Percentiles rank a stretch among this genome's conserved stretches.
These are phyloP conservation scores for Sula dactylatra DNA, from an alignment of 2,113 vertebrate species.

Conservation along the genomic window DNA sequence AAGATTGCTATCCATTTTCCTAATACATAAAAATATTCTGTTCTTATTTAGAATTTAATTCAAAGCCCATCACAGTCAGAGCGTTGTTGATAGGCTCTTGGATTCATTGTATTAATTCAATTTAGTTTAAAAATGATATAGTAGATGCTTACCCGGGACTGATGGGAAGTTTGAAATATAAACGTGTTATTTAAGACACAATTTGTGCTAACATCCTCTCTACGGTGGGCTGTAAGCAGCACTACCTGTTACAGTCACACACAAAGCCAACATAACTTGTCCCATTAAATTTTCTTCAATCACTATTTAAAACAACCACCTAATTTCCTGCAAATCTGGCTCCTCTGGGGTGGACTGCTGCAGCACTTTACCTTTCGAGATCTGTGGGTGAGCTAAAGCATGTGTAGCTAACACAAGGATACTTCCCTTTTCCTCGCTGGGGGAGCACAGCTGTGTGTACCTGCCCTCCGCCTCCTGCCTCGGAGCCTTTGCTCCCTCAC, in stretches of 20 bases:
- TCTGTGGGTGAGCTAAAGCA: not conserved
- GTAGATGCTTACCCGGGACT: not conserved
- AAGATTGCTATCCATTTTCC: not conserved
- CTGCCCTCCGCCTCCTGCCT: fast-evolving
- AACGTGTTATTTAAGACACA: not conserved
- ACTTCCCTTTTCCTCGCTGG: not conserved
- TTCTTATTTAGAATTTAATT: not conserved
- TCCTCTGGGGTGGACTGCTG: not conserved
- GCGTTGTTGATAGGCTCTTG: not conserved
- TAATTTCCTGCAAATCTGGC: fast-evolving
- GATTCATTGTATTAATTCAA: not conserved
- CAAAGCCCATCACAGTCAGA: not conserved
- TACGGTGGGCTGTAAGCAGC: fast-evolving
- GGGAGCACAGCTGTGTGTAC: fast-evolving
- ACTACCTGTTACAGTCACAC: not conserved
- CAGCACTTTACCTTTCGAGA: fast-evolving
- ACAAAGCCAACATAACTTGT: not conserved
- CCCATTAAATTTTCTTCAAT: not conserved
- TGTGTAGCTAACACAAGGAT: not conserved
- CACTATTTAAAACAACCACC: not conserved
- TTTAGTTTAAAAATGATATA: not conserved
- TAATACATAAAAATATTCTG: not conserved
- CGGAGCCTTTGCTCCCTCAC: not conserved
- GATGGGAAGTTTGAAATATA: not conserved
- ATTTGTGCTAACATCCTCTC: fast-evolving